phyloP scores from a whole-genome alignment of 2,113 vertebrate species.

The Camarhynchus parvulus region DNA sequence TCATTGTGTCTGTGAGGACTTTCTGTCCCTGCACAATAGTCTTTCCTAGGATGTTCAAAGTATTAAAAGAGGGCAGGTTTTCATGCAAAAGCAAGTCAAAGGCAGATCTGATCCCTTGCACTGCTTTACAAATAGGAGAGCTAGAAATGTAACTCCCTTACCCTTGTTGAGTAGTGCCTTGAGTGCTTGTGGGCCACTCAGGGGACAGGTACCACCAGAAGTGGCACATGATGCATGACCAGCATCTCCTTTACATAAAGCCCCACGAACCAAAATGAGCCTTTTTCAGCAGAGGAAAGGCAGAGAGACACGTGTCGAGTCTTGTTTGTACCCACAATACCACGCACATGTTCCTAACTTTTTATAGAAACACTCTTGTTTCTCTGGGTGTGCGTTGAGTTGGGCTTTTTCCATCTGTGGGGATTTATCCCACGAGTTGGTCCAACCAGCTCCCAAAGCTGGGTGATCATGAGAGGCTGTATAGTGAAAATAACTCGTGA shows the following conservation, averaged over 20 bases:
- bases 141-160: neutral
- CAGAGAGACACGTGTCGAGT: neutral
- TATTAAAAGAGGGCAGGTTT: neutral
- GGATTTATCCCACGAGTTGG: conserved; percentile 32
- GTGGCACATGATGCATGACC: neutral
- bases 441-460: conserved; percentile 13
- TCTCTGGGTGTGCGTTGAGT: neutral
- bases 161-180: neutral
- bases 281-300: neutral
- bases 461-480: conserved; percentile 44
- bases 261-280: accelerated
- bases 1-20: neutral
- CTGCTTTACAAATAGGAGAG: neutral
- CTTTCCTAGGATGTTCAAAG: neutral
- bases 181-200: neutral
- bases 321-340: conserved; percentile 8
- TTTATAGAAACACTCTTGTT: conserved; percentile 20
- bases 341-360: neutral
- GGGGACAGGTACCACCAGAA: neutral
- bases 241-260: neutral
- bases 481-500: conserved; percentile 74
- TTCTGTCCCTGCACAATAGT: neutral
- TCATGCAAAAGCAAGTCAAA: neutral
- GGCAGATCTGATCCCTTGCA: neutral
- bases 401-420: neutral